Base-by-base conservation (phyloP, 2,888 invertebrate species). In the Ectemnius cavifrons region DNA sequence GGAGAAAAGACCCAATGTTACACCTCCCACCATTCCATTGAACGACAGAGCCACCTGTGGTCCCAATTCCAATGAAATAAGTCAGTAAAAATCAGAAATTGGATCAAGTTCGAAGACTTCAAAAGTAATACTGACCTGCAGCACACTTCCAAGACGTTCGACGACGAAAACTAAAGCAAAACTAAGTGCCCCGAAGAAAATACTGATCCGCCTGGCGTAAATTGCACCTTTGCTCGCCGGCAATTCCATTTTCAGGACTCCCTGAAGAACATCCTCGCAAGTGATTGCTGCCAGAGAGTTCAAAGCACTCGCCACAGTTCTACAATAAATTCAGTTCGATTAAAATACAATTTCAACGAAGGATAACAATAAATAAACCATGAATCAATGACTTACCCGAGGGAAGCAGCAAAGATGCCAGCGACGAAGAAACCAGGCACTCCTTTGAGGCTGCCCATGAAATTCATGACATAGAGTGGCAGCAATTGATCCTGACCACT, bases 291-390 rank as follows among this genome's bases (percentile, higher is more conserved):
- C 95, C 77, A 99, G 91, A 0, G 98, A 98, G 88, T 98, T 98
- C 70, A 99, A 91, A 0, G 98, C 98, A n/a, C 98, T 96, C 0
- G 98, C 98, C 4, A 99, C 97, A 5, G 98, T 98, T 84, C 98
- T 98, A 67, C 68, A 52, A 0, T 11, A 0, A 2, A 52, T 1
- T 1, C 5, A 13, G 5, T 4, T 16, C 16, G 16, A 6, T 46
- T 56, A n/a, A n/a, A 20, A 1, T 20, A 8, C 20, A 47, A n/a
- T 18, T 58, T 27, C 28, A 23, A 58, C 4, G 13, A 57, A 4
- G 6, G 16, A 5, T 47, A 6, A 6, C 1, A 5, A 46, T 13
- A 46, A 18, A n/a, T 37, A 20, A 23, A n/a, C 6, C 4, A 11
- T 47, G 8, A 57, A 20, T 37, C 28, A 18, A 6, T 60, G 45